phyloP scores from a whole-genome alignment of 2,113 vertebrate species.

The Ailuropoda melanoleuca region DNA sequence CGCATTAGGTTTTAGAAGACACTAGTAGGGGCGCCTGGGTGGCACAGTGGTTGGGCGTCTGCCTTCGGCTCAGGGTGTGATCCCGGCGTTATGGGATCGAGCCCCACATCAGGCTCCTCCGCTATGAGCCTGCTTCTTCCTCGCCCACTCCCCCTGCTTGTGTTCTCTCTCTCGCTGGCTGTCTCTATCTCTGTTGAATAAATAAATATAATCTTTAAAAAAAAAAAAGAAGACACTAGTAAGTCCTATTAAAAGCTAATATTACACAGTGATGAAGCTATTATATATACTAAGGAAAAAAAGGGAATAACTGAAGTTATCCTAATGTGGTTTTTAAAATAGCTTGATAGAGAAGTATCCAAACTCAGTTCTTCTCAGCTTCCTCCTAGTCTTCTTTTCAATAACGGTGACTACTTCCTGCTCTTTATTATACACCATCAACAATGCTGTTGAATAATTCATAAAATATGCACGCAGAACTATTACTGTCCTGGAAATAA shows the following conservation, averaged over 20 bases:
- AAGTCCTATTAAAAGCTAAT: conserved; percentile 18
- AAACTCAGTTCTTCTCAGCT: conserved; percentile 36
- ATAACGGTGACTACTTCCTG: neutral
- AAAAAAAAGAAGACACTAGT: neutral
- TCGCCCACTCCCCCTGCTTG: too few species aligned
- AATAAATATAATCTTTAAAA: too few species aligned
- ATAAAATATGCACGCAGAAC: conserved; percentile 54
- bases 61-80: too few species aligned
- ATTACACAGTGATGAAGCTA: neutral
- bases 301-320: neutral
- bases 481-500: conserved; percentile 66
- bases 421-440: neutral
- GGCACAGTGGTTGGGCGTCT: too few species aligned
- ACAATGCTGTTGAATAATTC: conserved; percentile 64
- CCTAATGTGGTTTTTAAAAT: neutral
- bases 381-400: conserved; percentile 48
- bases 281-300: neutral
- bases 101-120: too few species aligned
- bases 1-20: neutral
- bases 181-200: too few species aligned
- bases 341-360: neutral
- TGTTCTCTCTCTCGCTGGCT: too few species aligned
- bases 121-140: too few species aligned
- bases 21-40: too few species aligned
- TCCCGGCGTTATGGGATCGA: too few species aligned